A percentile compares a stretch with the other conserved stretches of the same genome.
Evolutionary conservation across 2,797 vertebrate genomes (phyloP).

Genomic region (Aselliscus stoliczkanus): DNA sequence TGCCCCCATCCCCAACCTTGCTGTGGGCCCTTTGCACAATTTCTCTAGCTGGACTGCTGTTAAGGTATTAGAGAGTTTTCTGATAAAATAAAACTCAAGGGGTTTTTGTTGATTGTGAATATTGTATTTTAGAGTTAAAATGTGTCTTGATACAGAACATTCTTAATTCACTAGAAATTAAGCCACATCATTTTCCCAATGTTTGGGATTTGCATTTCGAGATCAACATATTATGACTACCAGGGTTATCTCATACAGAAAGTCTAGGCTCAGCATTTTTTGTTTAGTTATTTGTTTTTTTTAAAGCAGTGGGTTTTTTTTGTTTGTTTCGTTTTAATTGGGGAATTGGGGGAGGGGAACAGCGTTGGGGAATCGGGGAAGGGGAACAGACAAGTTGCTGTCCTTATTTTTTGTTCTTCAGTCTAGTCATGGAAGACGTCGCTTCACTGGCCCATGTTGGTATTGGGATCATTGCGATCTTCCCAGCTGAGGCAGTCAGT

Average conservation of each 20-base stretch:
- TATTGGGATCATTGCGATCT: too few relatives aligned
- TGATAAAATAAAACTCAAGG: slow-evolving; percentile 14
- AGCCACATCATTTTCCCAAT: background rate
- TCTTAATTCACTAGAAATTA: background rate
- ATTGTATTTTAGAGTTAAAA: slow-evolving; percentile 6
- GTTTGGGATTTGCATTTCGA: background rate
- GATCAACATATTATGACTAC: background rate
- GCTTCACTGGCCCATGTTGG: too few relatives aligned
- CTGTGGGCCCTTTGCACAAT: background rate
- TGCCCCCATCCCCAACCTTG: background rate
- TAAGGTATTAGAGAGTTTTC: background rate
- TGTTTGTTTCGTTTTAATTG: too few relatives aligned
- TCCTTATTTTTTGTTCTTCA: too few relatives aligned
- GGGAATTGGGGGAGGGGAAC: too few relatives aligned
- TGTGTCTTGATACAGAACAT: background rate
- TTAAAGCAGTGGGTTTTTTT: too few relatives aligned
- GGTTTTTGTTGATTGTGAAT: background rate
- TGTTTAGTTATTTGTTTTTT: too few relatives aligned
- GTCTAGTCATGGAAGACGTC: too few relatives aligned
- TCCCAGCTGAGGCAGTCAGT: too few relatives aligned
- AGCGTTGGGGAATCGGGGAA: too few relatives aligned
- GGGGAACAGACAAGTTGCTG: too few relatives aligned
- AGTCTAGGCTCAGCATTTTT: too few relatives aligned
- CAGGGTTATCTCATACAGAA: background rate
- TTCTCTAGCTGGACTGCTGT: background rate